These are phyloP conservation scores for Nycticebus coucang DNA, from an alignment of 2,113 vertebrate species.

Conservation along the genomic window DNA sequence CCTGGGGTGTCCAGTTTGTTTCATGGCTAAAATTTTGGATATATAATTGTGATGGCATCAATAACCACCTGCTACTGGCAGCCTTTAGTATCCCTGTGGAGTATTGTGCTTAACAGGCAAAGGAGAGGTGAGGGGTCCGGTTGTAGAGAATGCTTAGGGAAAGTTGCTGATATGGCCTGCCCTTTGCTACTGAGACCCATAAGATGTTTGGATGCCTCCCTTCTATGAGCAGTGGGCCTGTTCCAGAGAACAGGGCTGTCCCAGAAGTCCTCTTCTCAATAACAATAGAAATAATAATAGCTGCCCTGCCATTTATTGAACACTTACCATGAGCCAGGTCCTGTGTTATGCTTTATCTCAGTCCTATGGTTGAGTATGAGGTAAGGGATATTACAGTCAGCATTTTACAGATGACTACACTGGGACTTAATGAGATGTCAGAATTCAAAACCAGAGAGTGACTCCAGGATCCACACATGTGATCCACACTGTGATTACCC, in stretches of 20 bases:
- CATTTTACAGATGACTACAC: neutral
- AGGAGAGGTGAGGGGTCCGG: neutral
- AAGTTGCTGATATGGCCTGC: neutral
- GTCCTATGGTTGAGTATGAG: too few species aligned
- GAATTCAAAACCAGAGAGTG: neutral
- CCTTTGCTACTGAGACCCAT: neutral
- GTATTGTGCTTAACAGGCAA: neutral
- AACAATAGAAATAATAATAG: neutral
- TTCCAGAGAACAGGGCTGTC: neutral
- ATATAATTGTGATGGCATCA: neutral
- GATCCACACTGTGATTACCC: neutral
- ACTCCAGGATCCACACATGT: neutral
- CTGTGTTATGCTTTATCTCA: neutral
- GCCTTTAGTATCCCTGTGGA: neutral
- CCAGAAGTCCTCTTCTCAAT: neutral
- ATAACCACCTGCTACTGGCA: neutral
- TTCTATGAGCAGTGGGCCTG: neutral
- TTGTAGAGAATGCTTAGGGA: neutral
- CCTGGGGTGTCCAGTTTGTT: neutral
- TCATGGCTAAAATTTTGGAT: neutral
- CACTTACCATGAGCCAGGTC: neutral
- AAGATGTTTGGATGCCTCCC: neutral
- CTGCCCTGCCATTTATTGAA: neutral
- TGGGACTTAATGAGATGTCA: neutral
- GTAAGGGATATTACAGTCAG: neutral